Evolutionary conservation across 1,140 invertebrate genomes (phyloP).

Genomic region (Piezodorus guildinii): DNA sequence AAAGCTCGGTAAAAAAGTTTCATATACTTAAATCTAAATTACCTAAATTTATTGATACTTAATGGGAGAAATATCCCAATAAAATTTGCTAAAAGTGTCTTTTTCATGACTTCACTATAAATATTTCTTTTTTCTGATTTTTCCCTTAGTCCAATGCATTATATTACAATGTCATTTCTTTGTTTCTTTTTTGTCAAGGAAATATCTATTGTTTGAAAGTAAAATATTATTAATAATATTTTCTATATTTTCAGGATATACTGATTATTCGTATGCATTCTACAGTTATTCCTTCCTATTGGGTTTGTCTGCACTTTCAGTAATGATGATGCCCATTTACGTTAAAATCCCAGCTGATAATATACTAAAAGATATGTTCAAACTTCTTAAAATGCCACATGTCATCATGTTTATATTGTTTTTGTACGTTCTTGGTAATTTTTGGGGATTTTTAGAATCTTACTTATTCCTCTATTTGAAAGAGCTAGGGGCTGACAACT

Average conservation of each 20-base stretch:
- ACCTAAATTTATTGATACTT: background rate
- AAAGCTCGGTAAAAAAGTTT: slow-evolving; percentile 33
- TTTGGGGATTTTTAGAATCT: slow-evolving; percentile 76
- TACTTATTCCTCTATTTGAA: slow-evolving; percentile 74
- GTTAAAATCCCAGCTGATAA: slow-evolving; percentile 59
- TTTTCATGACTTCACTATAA: too few relatives aligned
- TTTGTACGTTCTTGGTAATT: slow-evolving; percentile 60
- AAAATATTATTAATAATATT: background rate
- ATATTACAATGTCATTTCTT: too few relatives aligned
- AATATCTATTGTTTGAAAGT: too few relatives aligned
- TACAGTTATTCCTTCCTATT: slow-evolving; percentile 60
- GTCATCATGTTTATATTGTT: slow-evolving; percentile 64
- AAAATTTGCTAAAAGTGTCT: too few relatives aligned
- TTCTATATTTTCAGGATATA: slow-evolving; percentile 44
- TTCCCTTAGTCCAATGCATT: too few relatives aligned
- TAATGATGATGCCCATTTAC: slow-evolving; percentile 57
- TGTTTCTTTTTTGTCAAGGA: too few relatives aligned
- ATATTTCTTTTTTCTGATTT: too few relatives aligned
- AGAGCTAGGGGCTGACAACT: slow-evolving; percentile 65
- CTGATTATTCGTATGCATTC: slow-evolving; percentile 65
- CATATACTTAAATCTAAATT: background rate
- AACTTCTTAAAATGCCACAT: slow-evolving; percentile 59
- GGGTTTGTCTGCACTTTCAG: slow-evolving; percentile 51
- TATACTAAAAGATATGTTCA: slow-evolving; percentile 52
- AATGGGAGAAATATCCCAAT: too few relatives aligned